Conservation (phyloP, 2,888 invertebrate genomes). For the Cacoxenus indagator region DNA sequence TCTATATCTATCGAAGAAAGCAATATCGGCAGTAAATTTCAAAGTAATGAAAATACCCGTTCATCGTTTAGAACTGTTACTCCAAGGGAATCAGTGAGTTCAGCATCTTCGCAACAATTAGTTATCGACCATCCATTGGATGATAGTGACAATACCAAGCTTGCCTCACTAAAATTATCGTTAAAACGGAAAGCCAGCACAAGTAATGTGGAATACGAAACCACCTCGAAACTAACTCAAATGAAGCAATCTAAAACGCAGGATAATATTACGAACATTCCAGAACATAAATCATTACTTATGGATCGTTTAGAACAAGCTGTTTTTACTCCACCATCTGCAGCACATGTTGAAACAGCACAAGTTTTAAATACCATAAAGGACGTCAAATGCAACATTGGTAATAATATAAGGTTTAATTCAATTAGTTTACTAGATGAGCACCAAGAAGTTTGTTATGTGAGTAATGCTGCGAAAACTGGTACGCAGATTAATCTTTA, state of each 20-base stretch:
- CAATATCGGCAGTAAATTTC: not conserved
- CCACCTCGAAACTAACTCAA: conserved; percentile 37
- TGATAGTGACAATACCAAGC: conserved; percentile 38
- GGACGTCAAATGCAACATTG: too few species aligned
- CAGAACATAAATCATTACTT: too few species aligned
- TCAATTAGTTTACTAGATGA: too few species aligned
- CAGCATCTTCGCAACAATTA: conserved; percentile 65
- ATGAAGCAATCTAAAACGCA: conserved; percentile 30
- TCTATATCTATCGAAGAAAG: too few species aligned
- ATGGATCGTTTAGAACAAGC: too few species aligned
- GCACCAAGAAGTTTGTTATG: too few species aligned
- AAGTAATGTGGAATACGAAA: conserved; percentile 33
- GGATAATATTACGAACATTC: not conserved
- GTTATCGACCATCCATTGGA: conserved; percentile 68
- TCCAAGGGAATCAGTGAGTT: conserved; percentile 37
- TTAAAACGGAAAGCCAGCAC: conserved; percentile 51
- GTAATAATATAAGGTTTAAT: too few species aligned
- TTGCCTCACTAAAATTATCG: conserved; percentile 37
- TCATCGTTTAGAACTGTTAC: conserved; percentile 25
- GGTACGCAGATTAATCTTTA: too few species aligned
- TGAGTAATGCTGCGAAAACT: too few species aligned
- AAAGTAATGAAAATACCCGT: not conserved
- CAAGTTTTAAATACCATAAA: too few species aligned
- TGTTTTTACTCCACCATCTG: too few species aligned
- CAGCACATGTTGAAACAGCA: too few species aligned